phyloP scores from a whole-genome alignment of 2,113 vertebrate species.

The Chionomys nivalis region DNA sequence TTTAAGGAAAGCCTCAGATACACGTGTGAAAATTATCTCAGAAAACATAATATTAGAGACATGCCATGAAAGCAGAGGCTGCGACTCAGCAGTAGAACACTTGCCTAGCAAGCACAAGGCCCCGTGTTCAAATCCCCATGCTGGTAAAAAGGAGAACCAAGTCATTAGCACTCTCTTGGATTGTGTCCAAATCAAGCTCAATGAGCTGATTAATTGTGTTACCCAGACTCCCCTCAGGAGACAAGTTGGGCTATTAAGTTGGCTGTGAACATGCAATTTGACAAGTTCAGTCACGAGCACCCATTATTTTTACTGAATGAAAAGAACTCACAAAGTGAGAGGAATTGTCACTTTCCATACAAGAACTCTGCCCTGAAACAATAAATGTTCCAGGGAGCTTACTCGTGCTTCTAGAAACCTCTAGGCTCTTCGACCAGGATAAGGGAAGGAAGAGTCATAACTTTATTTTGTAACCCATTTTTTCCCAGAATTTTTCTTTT shows the following conservation, averaged over 20 bases:
- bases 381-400: background rate
- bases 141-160: background rate
- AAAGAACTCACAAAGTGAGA: background rate
- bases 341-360: background rate
- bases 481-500: background rate
- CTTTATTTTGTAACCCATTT: slow-evolving; percentile 53
- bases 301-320: background rate
- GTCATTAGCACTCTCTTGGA: background rate
- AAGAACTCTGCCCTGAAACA: background rate
- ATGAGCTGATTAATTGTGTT: background rate
- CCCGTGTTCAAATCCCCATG: background rate
- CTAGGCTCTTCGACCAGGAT: background rate
- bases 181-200: background rate
- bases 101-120: background rate
- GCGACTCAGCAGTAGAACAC: background rate
- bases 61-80: background rate
- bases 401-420: background rate
- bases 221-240: background rate
- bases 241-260: background rate
- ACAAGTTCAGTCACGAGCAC: background rate
- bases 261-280: background rate
- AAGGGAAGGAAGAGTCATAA: background rate
- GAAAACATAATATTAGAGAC: background rate
- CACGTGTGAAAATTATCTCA: background rate
- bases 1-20: slow-evolving; percentile 11